A percentile compares a stretch with the other conserved stretches of the same genome.
Evolutionary conservation across 2,888 invertebrate genomes (phyloP).

Genomic region (Caenorhabditis doughertyi): DNA sequence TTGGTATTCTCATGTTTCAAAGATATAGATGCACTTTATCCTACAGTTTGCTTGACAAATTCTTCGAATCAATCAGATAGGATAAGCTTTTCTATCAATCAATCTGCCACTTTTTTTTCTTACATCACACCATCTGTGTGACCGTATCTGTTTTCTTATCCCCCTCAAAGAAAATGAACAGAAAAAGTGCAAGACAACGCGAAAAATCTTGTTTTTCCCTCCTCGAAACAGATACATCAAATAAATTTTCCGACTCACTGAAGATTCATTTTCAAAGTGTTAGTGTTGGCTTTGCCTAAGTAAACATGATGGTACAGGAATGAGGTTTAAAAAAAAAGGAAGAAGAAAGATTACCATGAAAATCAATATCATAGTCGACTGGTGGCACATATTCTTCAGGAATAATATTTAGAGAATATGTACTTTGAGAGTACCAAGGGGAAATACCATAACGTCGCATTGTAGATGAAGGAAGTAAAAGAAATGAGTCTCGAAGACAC

Average conservation of each 20-base stretch:
- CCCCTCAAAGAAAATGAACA: constrained; percentile 4
- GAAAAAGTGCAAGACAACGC: constrained; percentile 31
- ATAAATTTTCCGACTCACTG: constrained; percentile 54
- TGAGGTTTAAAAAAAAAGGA: neutral
- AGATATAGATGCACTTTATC: too few species aligned
- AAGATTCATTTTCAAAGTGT: constrained; percentile 46
- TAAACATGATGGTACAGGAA: constrained; percentile 17
- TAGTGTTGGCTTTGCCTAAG: constrained; percentile 42
- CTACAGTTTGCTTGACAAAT: too few species aligned
- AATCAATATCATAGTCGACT: constrained; percentile 70
- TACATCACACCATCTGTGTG: constrained; percentile 50
- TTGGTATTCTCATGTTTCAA: too few species aligned
- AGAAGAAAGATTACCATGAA: constrained; percentile 46
- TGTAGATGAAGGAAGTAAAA: neutral
- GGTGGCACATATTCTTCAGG: constrained; percentile 76
- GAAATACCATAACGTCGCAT: constrained; percentile 58
- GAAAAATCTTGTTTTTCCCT: constrained; percentile 45
- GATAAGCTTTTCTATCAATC: constrained; percentile 47
- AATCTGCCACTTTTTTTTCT: constrained; percentile 44
- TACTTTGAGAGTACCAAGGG: constrained; percentile 71
- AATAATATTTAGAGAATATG: constrained; percentile 78
- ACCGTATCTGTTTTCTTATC: constrained; percentile 54
- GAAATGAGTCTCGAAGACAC: too few species aligned
- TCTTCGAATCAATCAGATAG: constrained; percentile 1
- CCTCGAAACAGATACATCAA: constrained; percentile 43